Evolutionary conservation across 2,888 invertebrate genomes (phyloP).

Genomic region (Glaucopsyche alexis): DNA sequence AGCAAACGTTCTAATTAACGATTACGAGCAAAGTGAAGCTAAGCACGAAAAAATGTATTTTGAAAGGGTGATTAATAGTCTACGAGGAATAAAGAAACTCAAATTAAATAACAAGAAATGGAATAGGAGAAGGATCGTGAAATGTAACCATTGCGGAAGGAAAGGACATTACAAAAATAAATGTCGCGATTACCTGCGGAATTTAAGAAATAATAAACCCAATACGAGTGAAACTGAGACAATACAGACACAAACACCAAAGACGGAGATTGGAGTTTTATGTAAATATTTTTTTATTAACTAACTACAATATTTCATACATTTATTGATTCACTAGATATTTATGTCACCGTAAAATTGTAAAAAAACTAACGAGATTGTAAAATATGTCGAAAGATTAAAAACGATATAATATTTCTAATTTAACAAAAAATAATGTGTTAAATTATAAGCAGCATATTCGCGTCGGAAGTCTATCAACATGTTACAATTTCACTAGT

Average conservation of each 20-base stretch:
- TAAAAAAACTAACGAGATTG: too few species aligned
- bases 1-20: slow-evolving; percentile 37
- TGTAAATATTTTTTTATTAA: too few species aligned
- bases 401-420: too few species aligned
- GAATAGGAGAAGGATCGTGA: background rate
- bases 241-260: background rate
- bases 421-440: too few species aligned
- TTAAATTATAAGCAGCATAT: too few species aligned
- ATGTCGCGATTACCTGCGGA: slow-evolving; percentile 6
- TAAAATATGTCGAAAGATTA: too few species aligned
- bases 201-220: background rate
- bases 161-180: slow-evolving; percentile 25
- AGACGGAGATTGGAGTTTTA: background rate
- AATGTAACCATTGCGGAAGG: slow-evolving; percentile 23
- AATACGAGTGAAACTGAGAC: background rate
- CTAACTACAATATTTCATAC: too few species aligned
- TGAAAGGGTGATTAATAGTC: background rate
- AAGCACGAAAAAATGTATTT: slow-evolving; percentile 33
- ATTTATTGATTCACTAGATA: too few species aligned
- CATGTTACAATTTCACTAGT: too few species aligned
- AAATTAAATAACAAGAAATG: background rate
- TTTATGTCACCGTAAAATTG: too few species aligned
- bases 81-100: background rate
- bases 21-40: slow-evolving; percentile 23
- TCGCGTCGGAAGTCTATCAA: too few species aligned